Evolutionary conservation across 2,888 invertebrate genomes (phyloP).

Genomic region (Cephus pygmeus): DNA sequence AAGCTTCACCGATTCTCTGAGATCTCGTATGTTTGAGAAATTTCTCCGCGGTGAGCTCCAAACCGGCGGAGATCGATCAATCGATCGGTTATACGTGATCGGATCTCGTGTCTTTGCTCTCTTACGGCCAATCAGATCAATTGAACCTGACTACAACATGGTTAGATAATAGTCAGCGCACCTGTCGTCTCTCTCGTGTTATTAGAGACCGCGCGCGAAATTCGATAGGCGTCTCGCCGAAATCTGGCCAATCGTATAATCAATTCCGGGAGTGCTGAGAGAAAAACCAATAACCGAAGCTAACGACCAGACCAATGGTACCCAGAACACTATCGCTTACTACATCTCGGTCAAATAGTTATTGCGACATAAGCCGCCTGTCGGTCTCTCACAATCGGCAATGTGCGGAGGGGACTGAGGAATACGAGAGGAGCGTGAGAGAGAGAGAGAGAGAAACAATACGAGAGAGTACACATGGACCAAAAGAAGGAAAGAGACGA

Average conservation of each 20-base stretch:
- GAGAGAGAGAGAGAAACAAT: conserved; percentile 7
- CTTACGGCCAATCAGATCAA: not conserved
- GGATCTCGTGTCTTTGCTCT: not conserved
- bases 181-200: not conserved
- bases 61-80: not conserved
- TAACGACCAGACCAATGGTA: conserved; percentile 10
- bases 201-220: not conserved
- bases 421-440: conserved; percentile 7
- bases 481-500: not conserved
- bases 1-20: conserved; percentile 23
- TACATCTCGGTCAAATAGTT: conserved; percentile 23
- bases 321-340: conserved; percentile 18
- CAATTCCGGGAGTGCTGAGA: not conserved
- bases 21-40: conserved; percentile 8
- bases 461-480: not conserved
- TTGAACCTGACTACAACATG: not conserved
- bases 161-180: conserved; percentile 1
- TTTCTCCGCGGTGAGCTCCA: conserved; percentile 17
- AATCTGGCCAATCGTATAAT: not conserved
- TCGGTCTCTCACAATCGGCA: not conserved
- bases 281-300: conserved; percentile 15
- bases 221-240: not conserved
- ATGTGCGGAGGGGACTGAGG: not conserved
- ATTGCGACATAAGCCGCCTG: conserved; percentile 12
- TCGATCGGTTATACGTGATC: not conserved